Evolutionary conservation across 2,797 vertebrate species (phyloP).

Genomic region (Serranus cabrilla): DNA sequence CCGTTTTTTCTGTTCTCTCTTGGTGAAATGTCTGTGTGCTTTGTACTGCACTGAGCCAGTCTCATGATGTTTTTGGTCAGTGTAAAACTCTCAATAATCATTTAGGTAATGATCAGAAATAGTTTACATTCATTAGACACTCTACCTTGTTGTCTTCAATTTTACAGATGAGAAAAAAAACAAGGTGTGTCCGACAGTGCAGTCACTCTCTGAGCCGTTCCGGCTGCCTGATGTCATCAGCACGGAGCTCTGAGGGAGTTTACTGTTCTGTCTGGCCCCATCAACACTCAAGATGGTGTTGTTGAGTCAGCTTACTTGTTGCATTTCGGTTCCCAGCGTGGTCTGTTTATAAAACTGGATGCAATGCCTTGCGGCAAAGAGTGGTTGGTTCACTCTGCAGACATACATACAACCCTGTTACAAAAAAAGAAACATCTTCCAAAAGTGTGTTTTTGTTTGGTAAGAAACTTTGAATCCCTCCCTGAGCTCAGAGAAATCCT

Average conservation of each 20-base stretch:
- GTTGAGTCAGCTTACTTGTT: constrained; percentile 31
- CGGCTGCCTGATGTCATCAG: constrained; percentile 5
- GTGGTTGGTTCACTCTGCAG: constrained; percentile 23
- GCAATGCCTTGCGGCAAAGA: constrained; percentile 24
- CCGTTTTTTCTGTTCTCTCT: neutral
- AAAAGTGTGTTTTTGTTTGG: constrained; percentile 17
- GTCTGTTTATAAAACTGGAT: constrained; percentile 24
- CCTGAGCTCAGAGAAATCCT: neutral
- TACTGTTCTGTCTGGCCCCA: constrained; percentile 1
- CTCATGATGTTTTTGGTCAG: neutral
- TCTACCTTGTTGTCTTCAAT: neutral
- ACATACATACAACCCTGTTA: constrained; percentile 16
- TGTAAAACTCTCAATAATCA: neutral
- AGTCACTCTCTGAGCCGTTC: neutral
- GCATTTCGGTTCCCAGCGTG: constrained; percentile 9
- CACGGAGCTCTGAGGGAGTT: constrained; percentile 1
- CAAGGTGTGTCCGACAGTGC: neutral
- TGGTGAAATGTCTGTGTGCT: neutral
- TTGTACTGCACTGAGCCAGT: neutral
- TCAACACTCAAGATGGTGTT: constrained; percentile 20
- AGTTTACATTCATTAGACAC: neutral
- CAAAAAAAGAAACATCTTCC: neutral
- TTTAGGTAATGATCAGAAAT: neutral
- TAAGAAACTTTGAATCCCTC: neutral
- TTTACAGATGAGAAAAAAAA: neutral